A percentile compares a stretch with the other conserved stretches of the same genome.
These are phyloP conservation scores for Carposina sasakii DNA, from an alignment of 1,140 invertebrate genomes.

Conservation along the genomic window DNA sequence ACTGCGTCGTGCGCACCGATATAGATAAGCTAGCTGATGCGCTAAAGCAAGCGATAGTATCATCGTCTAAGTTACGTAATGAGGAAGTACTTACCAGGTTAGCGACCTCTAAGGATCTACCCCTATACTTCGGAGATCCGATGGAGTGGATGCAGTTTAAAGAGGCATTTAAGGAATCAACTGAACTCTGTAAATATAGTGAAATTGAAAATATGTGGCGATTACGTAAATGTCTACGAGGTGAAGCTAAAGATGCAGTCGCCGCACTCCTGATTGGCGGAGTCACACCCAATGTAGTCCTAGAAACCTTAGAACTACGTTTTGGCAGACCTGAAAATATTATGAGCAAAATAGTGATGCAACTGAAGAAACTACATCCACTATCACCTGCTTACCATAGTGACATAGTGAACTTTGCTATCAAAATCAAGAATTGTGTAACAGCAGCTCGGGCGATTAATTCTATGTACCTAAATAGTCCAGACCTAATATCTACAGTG, in stretches of 20 bases:
- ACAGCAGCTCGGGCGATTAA: background rate
- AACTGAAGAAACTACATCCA: background rate
- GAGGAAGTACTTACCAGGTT: background rate
- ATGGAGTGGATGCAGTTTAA: constrained; percentile 3
- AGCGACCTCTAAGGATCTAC: background rate
- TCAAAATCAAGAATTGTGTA: constrained; percentile 1
- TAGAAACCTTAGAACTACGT: constrained; percentile 22
- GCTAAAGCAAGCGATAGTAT: no score
- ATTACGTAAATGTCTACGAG: constrained; percentile 21
- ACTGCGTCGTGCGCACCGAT: no score
- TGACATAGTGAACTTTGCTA: background rate
- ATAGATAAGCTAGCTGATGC: no score
- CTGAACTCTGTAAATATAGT: background rate
- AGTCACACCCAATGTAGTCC: constrained; percentile 16
- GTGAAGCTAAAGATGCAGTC: constrained; percentile 26
- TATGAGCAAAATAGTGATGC: background rate
- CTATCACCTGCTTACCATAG: background rate
- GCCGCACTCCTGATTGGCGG: constrained; percentile 23
- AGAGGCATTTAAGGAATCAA: no score
- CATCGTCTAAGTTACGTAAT: no score
- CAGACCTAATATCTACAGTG: background rate
- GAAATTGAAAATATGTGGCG: constrained; percentile 17
- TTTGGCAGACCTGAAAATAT: constrained; percentile 19
- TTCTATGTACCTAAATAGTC: constrained; percentile 1
- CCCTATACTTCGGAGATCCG: background rate